Percentiles rank a stretch among this genome's conserved stretches.
These are phyloP conservation scores for Copsychus sechellarum DNA, from an alignment of 2,113 vertebrate genomes.

Conservation along the genomic window DNA sequence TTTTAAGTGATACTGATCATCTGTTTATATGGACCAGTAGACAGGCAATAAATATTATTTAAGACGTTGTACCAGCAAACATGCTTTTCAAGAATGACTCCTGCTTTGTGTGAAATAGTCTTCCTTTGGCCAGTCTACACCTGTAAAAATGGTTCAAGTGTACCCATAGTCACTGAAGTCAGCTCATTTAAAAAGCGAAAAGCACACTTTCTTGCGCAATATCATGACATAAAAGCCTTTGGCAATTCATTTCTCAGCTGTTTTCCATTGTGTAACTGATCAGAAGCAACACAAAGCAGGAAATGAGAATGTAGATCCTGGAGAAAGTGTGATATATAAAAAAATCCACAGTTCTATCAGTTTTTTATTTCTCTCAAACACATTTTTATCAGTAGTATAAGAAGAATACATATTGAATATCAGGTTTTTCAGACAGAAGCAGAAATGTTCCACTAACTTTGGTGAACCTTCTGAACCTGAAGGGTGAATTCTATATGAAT, in stretches of 20 bases:
- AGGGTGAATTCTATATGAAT: not conserved
- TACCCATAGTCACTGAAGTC: not conserved
- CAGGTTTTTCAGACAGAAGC: not conserved
- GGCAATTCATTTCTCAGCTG: not conserved
- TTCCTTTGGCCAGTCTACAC: not conserved
- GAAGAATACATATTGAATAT: not conserved
- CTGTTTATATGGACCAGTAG: not conserved
- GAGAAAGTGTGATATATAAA: not conserved
- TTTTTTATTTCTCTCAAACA: not conserved
- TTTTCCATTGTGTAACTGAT: not conserved
- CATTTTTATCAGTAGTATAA: not conserved
- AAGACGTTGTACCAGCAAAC: not conserved
- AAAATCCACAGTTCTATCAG: rapidly evolving
- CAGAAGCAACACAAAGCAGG: not conserved
- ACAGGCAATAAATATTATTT: not conserved
- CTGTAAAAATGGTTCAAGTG: not conserved
- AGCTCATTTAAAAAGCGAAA: not conserved
- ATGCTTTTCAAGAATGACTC: not conserved
- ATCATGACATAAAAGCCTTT: not conserved
- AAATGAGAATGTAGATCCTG: not conserved
- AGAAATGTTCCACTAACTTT: not conserved
- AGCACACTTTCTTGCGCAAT: not conserved
- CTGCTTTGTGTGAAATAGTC: not conserved
- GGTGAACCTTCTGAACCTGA: not conserved
- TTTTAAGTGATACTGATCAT: not conserved